These are phyloP conservation scores for Ctenodactylus gundi DNA, from an alignment of 2,113 vertebrate genomes.

Conservation along the genomic window DNA sequence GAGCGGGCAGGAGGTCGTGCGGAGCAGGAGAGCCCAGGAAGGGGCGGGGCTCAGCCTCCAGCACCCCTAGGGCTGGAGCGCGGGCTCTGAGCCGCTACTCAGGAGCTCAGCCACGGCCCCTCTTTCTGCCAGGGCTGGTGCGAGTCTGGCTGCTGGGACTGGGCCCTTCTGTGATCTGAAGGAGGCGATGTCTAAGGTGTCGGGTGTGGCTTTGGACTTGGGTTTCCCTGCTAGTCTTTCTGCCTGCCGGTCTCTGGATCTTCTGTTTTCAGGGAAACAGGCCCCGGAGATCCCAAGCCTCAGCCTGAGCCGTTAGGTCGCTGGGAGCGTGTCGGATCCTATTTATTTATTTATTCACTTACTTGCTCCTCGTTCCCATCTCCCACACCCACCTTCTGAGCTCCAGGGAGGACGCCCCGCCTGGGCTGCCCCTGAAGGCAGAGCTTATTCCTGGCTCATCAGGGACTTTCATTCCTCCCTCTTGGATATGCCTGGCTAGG, in stretches of 20 bases:
- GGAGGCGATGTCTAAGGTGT: too few relatives aligned
- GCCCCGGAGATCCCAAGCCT: constrained; percentile 30
- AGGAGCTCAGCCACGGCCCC: too few relatives aligned
- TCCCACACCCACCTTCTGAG: not conserved
- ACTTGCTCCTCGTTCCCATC: not conserved
- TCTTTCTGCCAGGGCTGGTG: too few relatives aligned
- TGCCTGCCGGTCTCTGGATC: constrained; percentile 31
- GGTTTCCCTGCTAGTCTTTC: constrained; percentile 22
- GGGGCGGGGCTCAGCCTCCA: too few relatives aligned
- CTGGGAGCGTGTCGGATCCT: constrained; percentile 9
- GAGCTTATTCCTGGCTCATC: not conserved
- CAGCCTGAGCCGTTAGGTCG: constrained; percentile 43
- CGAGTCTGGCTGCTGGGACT: too few relatives aligned
- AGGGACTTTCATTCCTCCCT: not conserved
- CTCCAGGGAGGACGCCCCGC: not conserved
- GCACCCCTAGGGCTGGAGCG: too few relatives aligned
- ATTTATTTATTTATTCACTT: constrained; percentile 67
- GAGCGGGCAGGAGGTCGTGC: too few relatives aligned
- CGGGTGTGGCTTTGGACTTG: not conserved
- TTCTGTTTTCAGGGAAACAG: constrained; percentile 66
- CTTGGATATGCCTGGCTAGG: not conserved
- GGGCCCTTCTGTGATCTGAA: too few relatives aligned
- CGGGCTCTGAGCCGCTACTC: too few relatives aligned
- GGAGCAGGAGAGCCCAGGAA: too few relatives aligned
- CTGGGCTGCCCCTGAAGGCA: not conserved